phyloP scores from a whole-genome alignment of 2,888 invertebrate genomes.

The Perizoma flavofasciatum region DNA sequence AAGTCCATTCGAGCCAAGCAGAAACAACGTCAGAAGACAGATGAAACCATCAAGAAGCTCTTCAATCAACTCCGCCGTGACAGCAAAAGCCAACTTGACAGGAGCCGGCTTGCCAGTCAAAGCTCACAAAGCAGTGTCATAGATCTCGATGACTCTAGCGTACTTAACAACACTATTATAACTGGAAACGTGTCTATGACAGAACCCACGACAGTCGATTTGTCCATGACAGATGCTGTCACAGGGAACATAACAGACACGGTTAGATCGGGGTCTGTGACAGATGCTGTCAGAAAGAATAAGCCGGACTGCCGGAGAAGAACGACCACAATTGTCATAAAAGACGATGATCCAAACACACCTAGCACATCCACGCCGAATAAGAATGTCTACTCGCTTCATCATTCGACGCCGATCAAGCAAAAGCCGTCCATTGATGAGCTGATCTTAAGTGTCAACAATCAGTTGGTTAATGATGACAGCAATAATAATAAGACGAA shows the following conservation, averaged over 20 bases:
- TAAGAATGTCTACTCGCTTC: slow-evolving; percentile 9
- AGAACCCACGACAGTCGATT: neutral
- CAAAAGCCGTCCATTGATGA: slow-evolving; percentile 13
- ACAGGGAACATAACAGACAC: neutral
- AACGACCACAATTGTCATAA: slow-evolving; percentile 15
- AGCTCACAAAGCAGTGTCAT: slow-evolving; percentile 14
- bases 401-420: slow-evolving; percentile 22
- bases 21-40: slow-evolving; percentile 9
- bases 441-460: slow-evolving; percentile 16
- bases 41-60: slow-evolving; percentile 26
- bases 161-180: slow-evolving; percentile 1
- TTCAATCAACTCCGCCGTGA: slow-evolving; percentile 20
- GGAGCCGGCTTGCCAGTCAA: neutral
- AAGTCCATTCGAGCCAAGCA: slow-evolving; percentile 35
- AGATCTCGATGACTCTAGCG: slow-evolving; percentile 23
- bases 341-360: slow-evolving; percentile 12
- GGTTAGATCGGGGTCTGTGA: neutral
- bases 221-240: neutral
- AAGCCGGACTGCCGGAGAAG: neutral
- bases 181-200: neutral
- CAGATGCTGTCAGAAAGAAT: neutral
- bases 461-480: slow-evolving; percentile 26
- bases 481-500: slow-evolving; percentile 53
- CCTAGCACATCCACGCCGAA: slow-evolving; percentile 11
- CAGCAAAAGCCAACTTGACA: slow-evolving; percentile 9